Evolutionary conservation across 1,140 invertebrate species (phyloP).

Genomic region (Ephestia elutella): DNA sequence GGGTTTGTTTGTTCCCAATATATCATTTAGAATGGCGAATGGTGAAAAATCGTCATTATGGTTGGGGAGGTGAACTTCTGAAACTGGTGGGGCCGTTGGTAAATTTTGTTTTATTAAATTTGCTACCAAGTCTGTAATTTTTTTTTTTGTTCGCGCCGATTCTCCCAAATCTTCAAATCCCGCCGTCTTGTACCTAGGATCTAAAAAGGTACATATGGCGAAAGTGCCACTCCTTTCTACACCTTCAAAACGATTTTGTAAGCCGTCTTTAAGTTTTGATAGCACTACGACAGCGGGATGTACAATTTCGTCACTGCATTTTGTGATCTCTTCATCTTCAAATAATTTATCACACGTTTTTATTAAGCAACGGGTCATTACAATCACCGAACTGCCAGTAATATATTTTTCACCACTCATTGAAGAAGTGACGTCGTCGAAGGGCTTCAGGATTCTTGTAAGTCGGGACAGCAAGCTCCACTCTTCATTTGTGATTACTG

Average conservation of each 20-base stretch:
- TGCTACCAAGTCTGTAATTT: constrained; percentile 15
- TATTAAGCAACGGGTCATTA: constrained; percentile 20
- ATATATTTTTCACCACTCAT: constrained; percentile 39
- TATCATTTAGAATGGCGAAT: background rate
- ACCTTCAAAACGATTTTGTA: constrained; percentile 14
- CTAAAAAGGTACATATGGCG: constrained; percentile 25
- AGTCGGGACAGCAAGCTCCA: too few relatives aligned
- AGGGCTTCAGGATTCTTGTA: constrained; percentile 24
- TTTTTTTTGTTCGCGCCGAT: constrained; percentile 19
- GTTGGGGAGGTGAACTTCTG: too few relatives aligned
- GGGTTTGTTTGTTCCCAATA: too few relatives aligned
- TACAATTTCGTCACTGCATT: background rate
- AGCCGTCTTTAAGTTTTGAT: constrained; percentile 6
- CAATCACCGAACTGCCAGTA: constrained; percentile 23
- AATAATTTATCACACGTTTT: constrained; percentile 10
- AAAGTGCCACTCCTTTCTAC: constrained; percentile 27
- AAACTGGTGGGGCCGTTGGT: background rate
- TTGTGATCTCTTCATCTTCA: background rate
- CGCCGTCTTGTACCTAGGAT: constrained; percentile 32
- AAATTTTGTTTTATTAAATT: constrained; percentile 6
- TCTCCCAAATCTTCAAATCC: constrained; percentile 21
- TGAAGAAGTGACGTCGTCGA: constrained; percentile 25
- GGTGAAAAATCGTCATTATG: too few relatives aligned
- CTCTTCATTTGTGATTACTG: too few relatives aligned
- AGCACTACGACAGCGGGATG: background rate